These are phyloP conservation scores for Carcinoscorpius rotundicauda DNA, from an alignment of 1,140 invertebrate species.

Conservation along the genomic window DNA sequence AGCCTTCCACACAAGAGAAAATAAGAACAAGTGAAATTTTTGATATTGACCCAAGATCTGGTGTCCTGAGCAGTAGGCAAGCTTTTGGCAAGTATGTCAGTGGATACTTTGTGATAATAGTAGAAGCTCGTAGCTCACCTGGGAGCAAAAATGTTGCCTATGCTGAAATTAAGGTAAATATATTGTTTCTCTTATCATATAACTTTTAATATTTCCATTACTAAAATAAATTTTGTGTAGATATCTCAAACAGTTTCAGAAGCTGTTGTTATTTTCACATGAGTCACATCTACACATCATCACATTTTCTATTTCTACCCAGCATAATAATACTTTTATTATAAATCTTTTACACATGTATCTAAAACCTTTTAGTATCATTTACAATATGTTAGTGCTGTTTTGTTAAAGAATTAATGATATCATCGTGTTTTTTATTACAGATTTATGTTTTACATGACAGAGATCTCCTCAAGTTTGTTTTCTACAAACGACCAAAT, in stretches of 20 bases:
- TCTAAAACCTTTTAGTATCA: too few species aligned
- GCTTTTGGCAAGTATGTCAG: conserved; percentile 55
- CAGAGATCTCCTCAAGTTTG: conserved; percentile 56
- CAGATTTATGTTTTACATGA: conserved; percentile 59
- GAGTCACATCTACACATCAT: too few species aligned
- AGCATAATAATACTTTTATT: too few species aligned
- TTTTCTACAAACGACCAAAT: conserved; percentile 50
- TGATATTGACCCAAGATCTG: conserved; percentile 47
- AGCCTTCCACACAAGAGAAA: conserved; percentile 13
- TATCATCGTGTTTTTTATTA: neutral
- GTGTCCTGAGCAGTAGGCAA: conserved; percentile 52
- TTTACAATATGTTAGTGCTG: too few species aligned
- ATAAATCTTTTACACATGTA: too few species aligned
- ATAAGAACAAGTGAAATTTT: conserved; percentile 32
- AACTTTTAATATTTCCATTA: too few species aligned
- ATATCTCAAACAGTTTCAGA: too few species aligned
- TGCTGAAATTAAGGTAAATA: conserved; percentile 20
- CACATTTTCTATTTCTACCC: too few species aligned
- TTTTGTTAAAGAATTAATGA: neutral
- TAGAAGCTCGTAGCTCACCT: conserved; percentile 42
- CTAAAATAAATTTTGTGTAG: too few species aligned
- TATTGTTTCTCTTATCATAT: neutral
- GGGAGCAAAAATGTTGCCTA: conserved; percentile 16
- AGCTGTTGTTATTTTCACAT: too few species aligned
- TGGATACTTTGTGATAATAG: conserved; percentile 50